phyloP scores from a whole-genome alignment of 92 coral and sea anemone species.

The Epizoanthus ramosus region DNA sequence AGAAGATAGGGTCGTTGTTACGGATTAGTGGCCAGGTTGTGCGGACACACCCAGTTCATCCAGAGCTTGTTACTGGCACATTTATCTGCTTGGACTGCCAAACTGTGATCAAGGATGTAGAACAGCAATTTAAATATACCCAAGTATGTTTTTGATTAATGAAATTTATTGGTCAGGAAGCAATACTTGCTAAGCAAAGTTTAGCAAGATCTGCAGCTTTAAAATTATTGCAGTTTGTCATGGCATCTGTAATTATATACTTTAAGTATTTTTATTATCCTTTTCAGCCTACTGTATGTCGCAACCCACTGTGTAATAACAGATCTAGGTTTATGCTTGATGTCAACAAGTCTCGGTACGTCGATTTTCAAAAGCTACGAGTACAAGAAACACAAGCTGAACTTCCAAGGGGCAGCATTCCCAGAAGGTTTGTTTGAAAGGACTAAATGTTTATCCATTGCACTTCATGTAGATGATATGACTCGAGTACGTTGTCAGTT shows the following conservation, averaged over 20 bases:
- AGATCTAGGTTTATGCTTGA: slow-evolving; percentile 96
- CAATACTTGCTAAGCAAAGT: background rate
- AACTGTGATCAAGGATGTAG: slow-evolving; percentile 98
- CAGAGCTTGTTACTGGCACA: slow-evolving; percentile 93
- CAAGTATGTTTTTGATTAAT: slow-evolving; percentile 59
- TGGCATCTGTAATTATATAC: background rate
- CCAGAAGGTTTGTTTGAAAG: slow-evolving; percentile 77
- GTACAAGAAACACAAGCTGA: slow-evolving; percentile 98
- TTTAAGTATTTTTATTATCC: background rate
- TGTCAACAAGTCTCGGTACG: slow-evolving; percentile 92
- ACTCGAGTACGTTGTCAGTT: background rate
- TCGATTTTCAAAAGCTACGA: slow-evolving; percentile 98
- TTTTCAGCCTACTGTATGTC: slow-evolving; percentile 91
- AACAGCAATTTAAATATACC: slow-evolving; percentile 97
- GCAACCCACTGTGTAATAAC: slow-evolving; percentile 97
- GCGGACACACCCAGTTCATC: slow-evolving; percentile 97
- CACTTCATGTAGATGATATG: background rate
- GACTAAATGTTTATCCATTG: background rate
- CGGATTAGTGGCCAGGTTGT: slow-evolving; percentile 98
- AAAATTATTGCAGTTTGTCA: background rate
- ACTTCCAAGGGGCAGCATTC: slow-evolving; percentile 96
- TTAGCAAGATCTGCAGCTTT: background rate
- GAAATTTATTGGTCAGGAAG: background rate
- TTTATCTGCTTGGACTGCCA: slow-evolving; percentile 97
- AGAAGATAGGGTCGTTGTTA: slow-evolving; percentile 88